Percentiles rank a stretch among this genome's conserved stretches.
Conservation (phyloP, 2,797 vertebrate genomes). For the Falco columbarius region DNA sequence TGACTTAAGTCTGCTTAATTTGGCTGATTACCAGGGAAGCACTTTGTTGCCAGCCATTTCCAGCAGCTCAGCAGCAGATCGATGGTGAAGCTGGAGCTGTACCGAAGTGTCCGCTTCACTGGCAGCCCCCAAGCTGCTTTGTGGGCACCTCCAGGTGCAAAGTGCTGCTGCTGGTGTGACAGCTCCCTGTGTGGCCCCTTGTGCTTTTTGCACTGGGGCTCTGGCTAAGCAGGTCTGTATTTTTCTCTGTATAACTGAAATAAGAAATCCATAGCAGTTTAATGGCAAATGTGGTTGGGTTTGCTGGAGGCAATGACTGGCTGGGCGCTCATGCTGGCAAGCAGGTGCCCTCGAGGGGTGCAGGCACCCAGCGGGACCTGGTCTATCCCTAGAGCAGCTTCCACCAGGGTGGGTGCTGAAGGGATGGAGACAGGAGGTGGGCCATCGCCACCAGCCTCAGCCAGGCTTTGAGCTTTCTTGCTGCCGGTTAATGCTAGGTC, state of each 20-base stretch:
- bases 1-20: constrained; percentile 21
- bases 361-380: not conserved
- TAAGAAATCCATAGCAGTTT: not conserved
- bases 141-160: not conserved
- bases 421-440: not conserved
- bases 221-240: not conserved
- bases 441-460: not conserved
- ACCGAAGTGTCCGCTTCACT: not conserved
- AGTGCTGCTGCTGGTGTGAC: not conserved
- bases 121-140: not conserved
- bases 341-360: not conserved
- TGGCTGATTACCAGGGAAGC: not conserved
- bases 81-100: not conserved
- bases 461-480: not conserved
- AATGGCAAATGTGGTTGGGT: not conserved
- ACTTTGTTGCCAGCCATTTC: not conserved
- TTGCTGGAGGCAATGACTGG: not conserved
- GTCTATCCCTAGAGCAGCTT: not conserved
- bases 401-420: not conserved
- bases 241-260: not conserved
- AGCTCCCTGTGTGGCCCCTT: not conserved
- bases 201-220: not conserved
- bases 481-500: not conserved
- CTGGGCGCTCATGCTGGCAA: not conserved
- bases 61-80: not conserved